phyloP scores from a whole-genome alignment of 92 coral and sea anemone genomes.

The Pocillopora grandis region DNA sequence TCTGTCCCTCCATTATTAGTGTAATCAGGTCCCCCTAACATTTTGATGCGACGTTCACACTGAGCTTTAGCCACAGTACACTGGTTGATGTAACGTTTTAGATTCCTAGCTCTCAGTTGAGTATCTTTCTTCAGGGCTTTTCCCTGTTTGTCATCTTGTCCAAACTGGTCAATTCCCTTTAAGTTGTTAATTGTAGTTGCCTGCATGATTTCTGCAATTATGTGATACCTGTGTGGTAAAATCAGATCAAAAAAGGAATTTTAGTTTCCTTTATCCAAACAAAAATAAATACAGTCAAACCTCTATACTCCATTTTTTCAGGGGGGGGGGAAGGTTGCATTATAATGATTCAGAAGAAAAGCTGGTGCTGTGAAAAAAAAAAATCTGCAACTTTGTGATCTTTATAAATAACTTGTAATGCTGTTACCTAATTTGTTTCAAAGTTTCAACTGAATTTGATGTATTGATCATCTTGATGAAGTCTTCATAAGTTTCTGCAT shows the following conservation, averaged over 20 bases:
- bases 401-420: background rate
- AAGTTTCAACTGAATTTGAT: slow-evolving; percentile 86
- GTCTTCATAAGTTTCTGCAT: slow-evolving; percentile 99
- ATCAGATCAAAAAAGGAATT: background rate
- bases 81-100: slow-evolving; percentile 93
- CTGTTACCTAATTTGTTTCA: slow-evolving; percentile 89
- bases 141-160: slow-evolving; percentile 61
- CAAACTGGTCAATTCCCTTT: slow-evolving; percentile 82
- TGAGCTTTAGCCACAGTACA: slow-evolving; percentile 98
- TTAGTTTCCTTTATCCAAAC: background rate
- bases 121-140: slow-evolving; percentile 85
- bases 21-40: slow-evolving; percentile 98
- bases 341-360: background rate
- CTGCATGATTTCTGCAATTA: slow-evolving; percentile 99
- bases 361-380: too few relatives aligned
- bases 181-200: slow-evolving; percentile 96
- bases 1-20: slow-evolving; percentile 64
- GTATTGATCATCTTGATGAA: slow-evolving; percentile 93
- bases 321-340: background rate
- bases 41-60: slow-evolving; percentile 92
- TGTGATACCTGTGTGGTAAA: slow-evolving; percentile 69
- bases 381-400: background rate
- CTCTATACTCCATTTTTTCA: background rate
- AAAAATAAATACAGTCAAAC: background rate
- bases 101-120: slow-evolving; percentile 89